Conservation (phyloP, 2,797 vertebrate species). For the Setipinna tenuifilis region DNA sequence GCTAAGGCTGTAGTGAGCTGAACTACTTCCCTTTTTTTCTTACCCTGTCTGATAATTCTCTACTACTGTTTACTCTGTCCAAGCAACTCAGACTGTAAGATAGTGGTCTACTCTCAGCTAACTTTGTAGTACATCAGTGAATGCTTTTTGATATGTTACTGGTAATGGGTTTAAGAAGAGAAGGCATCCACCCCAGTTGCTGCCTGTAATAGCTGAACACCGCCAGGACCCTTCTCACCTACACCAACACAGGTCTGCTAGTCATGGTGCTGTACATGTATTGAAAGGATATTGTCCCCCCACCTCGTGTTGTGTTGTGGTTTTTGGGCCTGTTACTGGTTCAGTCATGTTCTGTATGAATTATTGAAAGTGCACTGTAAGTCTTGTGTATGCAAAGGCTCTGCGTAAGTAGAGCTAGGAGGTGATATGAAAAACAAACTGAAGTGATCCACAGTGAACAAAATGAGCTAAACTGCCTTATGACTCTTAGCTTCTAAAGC, state of each 20-base stretch:
- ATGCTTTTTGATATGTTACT: neutral
- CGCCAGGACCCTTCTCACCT: neutral
- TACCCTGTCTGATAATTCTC: neutral
- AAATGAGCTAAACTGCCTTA: constrained; percentile 65
- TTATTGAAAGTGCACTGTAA: constrained; percentile 58
- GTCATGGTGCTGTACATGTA: constrained; percentile 4
- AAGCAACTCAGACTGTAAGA: neutral
- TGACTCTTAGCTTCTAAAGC: constrained; percentile 59
- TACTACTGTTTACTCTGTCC: neutral
- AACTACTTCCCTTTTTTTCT: neutral
- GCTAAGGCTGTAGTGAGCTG: neutral
- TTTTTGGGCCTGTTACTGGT: constrained; percentile 47
- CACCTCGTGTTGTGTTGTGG: constrained; percentile 39
- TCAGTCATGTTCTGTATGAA: constrained; percentile 45
- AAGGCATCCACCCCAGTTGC: too few relatives aligned
- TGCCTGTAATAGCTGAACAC: neutral
- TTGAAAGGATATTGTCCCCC: neutral
- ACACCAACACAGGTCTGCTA: neutral
- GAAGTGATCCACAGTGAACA: neutral
- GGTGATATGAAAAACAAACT: neutral
- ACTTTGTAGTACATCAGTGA: neutral
- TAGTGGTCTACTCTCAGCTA: neutral
- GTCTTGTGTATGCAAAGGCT: constrained; percentile 39
- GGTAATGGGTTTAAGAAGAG: neutral
- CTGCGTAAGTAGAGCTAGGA: neutral